phyloP scores from a whole-genome alignment of 1,140 invertebrate species.

The Calliopsis andreniformis region DNA sequence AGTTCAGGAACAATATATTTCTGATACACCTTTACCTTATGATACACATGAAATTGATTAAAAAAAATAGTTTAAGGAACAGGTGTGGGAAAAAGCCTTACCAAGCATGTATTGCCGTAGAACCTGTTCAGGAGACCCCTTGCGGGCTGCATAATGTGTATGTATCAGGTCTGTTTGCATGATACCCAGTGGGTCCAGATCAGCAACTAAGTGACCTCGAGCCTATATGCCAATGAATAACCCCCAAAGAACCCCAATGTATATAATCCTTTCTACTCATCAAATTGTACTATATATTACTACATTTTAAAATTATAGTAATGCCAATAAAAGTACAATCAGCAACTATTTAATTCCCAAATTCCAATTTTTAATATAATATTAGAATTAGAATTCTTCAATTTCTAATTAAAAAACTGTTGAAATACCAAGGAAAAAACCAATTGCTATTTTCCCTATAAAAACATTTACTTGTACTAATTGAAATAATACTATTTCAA shows the following conservation, averaged over 20 bases:
- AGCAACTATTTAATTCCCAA: constrained; percentile 22
- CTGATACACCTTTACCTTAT: constrained; percentile 40
- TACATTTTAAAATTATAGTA: constrained; percentile 9
- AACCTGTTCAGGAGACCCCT: constrained; percentile 85
- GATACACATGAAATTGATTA: constrained; percentile 35
- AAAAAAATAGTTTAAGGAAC: constrained; percentile 59
- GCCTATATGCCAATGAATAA: constrained; percentile 85
- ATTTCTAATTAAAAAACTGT: not conserved
- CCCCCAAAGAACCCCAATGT: constrained; percentile 70
- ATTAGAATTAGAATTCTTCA: not conserved
- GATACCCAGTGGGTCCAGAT: constrained; percentile 96
- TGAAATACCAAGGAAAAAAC: not conserved
- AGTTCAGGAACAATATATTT: constrained; percentile 1
- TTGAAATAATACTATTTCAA: not conserved
- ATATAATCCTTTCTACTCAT: constrained; percentile 58
- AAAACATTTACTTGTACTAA: not conserved
- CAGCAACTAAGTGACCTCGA: constrained; percentile 96
- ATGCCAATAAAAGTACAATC: not conserved
- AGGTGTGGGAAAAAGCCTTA: constrained; percentile 79
- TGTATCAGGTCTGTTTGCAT: constrained; percentile 84
- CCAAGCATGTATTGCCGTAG: constrained; percentile 86
- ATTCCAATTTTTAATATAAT: not conserved
- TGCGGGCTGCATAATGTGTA: constrained; percentile 83
- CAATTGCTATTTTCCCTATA: not conserved
- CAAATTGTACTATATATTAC: constrained; percentile 27